Base-by-base conservation (phyloP, 2,888 invertebrate genomes). In the Pteria penguin region DNA sequence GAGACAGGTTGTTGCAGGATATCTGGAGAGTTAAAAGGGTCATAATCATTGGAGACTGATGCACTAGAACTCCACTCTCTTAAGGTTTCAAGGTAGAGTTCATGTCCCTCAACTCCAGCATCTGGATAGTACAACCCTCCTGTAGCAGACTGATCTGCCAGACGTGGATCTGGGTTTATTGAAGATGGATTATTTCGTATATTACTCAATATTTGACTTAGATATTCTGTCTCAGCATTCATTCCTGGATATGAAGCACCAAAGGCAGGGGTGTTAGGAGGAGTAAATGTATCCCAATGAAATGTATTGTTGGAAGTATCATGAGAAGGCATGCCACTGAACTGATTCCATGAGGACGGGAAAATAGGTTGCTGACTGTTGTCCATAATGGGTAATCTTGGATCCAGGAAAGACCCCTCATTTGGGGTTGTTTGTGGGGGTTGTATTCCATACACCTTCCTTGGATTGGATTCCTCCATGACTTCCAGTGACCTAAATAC, bases 281-380 rank as follows among this genome's bases (percentile, higher is more conserved):
- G 83, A 8, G 82, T 82, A 14, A 83, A 79, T n/a, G 77, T 75
- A 61, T 84, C 83, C 85, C 85, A 85, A 22, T 75, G 68, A 54
- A 80, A 84, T 24, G 78, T 61, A 31, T 63, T 69, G 14, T 77
- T 73, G 18, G 69, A 55, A 32, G 72, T 76, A 27, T 78, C 69
- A 4, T 84, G 81, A 22, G 82, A 78, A 29, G 84, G 82, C 65
- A 87, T 84, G 22, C 88, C 87, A 78, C 87, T 87, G 69, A 88
- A 88, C 68, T 84, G 88, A 3, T 87, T 88, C 88, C 88, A 88
- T 18, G 45, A 45, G n/a, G n/a, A n/a, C 18, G 45, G 45, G 18
- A 14, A 45, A 8, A 18, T 8, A 78, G 76, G n/a, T 79, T 60
- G 33, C 73, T 81, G 32, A 33, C 3, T 27, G 70, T 18, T 18